Evolutionary conservation across 2,113 vertebrate species (phyloP), one percentile per base, ranked within the genome.

Genomic region (Tragelaphus imberbis): DNA sequence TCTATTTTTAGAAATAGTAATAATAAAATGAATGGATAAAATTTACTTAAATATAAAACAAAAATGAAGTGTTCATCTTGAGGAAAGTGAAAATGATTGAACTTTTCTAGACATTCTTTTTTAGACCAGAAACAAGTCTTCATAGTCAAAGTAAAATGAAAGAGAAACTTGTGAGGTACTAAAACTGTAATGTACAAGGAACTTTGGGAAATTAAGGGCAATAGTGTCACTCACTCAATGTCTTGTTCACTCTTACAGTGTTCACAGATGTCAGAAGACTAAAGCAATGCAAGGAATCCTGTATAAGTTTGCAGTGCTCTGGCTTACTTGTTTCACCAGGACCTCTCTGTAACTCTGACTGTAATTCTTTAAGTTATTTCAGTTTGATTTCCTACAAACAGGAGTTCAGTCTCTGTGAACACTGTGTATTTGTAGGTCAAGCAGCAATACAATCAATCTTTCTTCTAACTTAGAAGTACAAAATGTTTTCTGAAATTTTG

Each of bases 321-420:
- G 79, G 30, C 14, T n/a, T n/a, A 30, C 33, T 44, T 81, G n/a
- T 93, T 92, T 36, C 53, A 47, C 80, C 55, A 36, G 82, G 33
- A 88, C 61, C 80, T 61, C 6, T 71, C 53, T 93, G 84, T 94
- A 90, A 51, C 28, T 95, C 84, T 49, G 56, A 91, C 49, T 47
- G 47, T 23, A 80, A 25, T 79, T 89, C 92, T 93, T 89, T 65
- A 96, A 80, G 58, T 93, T 94, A 93, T 84, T 91, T 96, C 49
- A 89, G 68, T 92, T 65, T 90, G 53, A 88, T 75, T 96, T 96
- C 44, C 88, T 90, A 44, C 71, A 92, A 96, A 97, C 47, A 97
- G 19, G 36, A 97, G 95, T 81, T 96, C 95, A 90, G 17, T 94
- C 84, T 97, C 61, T 81, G 51, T 47, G 59, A 84, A 94, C 59